phyloP scores from a whole-genome alignment of 2,113 vertebrate genomes.

The Engystomops pustulosus region DNA sequence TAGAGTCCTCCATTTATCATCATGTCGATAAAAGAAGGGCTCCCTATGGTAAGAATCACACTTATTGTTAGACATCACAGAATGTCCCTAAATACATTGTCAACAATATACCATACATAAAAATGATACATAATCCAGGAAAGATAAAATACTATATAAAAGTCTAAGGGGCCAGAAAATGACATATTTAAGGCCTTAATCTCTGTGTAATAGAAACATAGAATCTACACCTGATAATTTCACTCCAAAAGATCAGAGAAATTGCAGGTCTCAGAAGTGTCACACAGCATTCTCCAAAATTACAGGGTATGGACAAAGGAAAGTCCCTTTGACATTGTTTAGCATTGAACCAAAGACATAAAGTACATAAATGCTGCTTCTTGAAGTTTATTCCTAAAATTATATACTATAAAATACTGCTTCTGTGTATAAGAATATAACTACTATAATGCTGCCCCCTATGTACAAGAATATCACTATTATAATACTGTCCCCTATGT shows the following conservation, averaged over 20 bases:
- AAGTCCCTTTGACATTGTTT: not conserved
- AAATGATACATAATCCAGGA: not conserved
- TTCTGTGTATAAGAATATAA: not conserved
- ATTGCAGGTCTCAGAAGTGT: not conserved
- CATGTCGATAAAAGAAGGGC: too few relatives aligned
- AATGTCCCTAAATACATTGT: too few relatives aligned
- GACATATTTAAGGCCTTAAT: not conserved
- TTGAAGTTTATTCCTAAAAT: not conserved
- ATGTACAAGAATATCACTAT: not conserved
- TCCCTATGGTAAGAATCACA: too few relatives aligned
- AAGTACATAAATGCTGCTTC: not conserved
- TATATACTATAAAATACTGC: not conserved
- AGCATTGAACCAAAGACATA: not conserved
- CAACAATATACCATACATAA: too few relatives aligned
- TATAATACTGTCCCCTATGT: not conserved
- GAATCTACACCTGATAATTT: slow-evolving; percentile 1
- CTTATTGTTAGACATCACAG: too few relatives aligned
- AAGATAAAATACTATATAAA: not conserved
- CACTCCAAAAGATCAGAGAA: slow-evolving; percentile 9
- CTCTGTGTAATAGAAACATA: not conserved
- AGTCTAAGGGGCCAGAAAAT: not conserved
- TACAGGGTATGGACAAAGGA: not conserved
- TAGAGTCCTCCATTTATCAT: too few relatives aligned
- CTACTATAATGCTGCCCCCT: not conserved
- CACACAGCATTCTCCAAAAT: slow-evolving; percentile 23